These are phyloP conservation scores for Marisa cornuarietis DNA, from an alignment of 1,140 invertebrate species.

Conservation along the genomic window DNA sequence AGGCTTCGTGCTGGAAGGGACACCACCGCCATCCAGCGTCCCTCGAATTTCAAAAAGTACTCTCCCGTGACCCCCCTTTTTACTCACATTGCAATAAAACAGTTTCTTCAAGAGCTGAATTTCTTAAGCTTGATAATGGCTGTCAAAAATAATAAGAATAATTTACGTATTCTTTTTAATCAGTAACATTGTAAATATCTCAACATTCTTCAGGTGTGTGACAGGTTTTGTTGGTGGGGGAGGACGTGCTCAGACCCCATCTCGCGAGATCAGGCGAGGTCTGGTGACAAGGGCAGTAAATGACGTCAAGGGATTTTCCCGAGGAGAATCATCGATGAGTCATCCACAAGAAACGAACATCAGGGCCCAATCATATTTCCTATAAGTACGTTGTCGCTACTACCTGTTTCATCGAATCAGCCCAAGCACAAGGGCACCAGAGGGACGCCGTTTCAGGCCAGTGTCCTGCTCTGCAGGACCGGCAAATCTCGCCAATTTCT, in stretches of 20 bases:
- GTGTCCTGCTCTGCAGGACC: slow-evolving; percentile 40
- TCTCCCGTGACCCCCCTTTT: too few relatives aligned
- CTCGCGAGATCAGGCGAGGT: slow-evolving; percentile 19
- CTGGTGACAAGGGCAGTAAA: slow-evolving; percentile 19
- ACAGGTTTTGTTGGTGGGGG: not conserved
- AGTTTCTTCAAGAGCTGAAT: too few relatives aligned
- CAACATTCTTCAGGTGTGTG: not conserved
- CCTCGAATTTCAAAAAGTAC: too few relatives aligned
- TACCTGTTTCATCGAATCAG: slow-evolving; percentile 37
- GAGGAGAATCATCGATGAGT: slow-evolving; percentile 61
- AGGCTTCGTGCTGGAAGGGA: too few relatives aligned
- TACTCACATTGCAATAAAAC: too few relatives aligned
- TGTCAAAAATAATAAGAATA: too few relatives aligned
- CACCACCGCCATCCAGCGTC: too few relatives aligned
- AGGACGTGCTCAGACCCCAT: not conserved
- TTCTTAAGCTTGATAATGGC: too few relatives aligned
- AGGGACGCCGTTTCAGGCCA: slow-evolving; percentile 35
- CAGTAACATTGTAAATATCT: too few relatives aligned
- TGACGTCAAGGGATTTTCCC: slow-evolving; percentile 65
- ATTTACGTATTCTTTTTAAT: too few relatives aligned
- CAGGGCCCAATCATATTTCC: slow-evolving; percentile 49
- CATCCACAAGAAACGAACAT: slow-evolving; percentile 61
- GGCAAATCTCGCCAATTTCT: slow-evolving; percentile 43
- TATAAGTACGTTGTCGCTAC: slow-evolving; percentile 45
- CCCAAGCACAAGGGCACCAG: slow-evolving; percentile 25